Evolutionary conservation across 2,797 vertebrate species (phyloP).

Genomic region (Sebastes iracundus): DNA sequence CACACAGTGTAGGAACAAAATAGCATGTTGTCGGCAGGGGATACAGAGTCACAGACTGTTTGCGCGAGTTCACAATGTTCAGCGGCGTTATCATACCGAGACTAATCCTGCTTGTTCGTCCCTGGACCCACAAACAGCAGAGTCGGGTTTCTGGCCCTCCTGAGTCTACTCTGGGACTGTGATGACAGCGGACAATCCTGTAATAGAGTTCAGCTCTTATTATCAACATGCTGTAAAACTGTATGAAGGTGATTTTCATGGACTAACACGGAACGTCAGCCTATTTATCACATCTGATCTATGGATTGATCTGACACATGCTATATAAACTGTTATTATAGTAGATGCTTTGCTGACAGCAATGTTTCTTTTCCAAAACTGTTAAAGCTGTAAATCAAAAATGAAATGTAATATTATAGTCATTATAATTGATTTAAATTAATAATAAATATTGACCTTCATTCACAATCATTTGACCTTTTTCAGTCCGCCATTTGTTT

Average conservation of each 20-base stretch:
- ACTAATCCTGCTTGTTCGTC: slow-evolving; percentile 78
- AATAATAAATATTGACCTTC: not conserved
- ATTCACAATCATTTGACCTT: not conserved
- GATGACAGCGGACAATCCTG: slow-evolving; percentile 67
- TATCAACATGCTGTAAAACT: slow-evolving; percentile 57
- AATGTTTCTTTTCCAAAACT: not conserved
- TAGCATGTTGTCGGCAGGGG: slow-evolving; percentile 70
- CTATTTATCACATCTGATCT: slow-evolving; percentile 34
- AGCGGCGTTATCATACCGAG: slow-evolving; percentile 74
- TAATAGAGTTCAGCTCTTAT: slow-evolving; percentile 60
- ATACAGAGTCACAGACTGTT: slow-evolving; percentile 66
- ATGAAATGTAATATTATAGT: not conserved
- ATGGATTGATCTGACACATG: not conserved
- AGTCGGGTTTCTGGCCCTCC: slow-evolving; percentile 71
- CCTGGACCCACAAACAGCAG: slow-evolving; percentile 69
- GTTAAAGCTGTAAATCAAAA: not conserved
- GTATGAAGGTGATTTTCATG: slow-evolving; percentile 50
- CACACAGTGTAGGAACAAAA: slow-evolving; percentile 48
- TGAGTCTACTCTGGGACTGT: slow-evolving; percentile 50
- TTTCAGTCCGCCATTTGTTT: not conserved
- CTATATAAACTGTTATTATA: not conserved
- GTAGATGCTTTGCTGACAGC: not conserved
- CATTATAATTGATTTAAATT: not conserved
- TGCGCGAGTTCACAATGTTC: slow-evolving; percentile 71
- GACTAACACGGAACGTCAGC: slow-evolving; percentile 31